Evolutionary conservation across 1,140 invertebrate species (phyloP).

Genomic region (Polypedilum pembai): DNA sequence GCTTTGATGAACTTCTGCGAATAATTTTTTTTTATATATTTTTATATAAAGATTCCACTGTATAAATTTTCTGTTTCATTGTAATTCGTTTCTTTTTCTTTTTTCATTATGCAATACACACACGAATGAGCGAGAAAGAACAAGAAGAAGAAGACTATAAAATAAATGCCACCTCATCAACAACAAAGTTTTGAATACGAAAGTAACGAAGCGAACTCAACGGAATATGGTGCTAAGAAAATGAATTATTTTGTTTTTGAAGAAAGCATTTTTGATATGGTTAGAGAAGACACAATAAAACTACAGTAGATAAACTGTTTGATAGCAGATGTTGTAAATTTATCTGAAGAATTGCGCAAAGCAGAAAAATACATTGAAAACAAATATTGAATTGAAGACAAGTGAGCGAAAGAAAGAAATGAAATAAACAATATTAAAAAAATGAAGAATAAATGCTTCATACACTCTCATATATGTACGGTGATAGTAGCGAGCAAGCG

Average conservation of each 20-base stretch:
- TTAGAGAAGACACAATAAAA: neutral
- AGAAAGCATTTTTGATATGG: neutral
- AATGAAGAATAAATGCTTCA: neutral
- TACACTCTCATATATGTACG: neutral
- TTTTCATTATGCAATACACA: conserved; percentile 18
- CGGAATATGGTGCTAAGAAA: neutral
- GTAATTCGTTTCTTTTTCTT: neutral
- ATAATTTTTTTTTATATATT: too few species aligned
- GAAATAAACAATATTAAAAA: neutral
- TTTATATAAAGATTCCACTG: too few species aligned
- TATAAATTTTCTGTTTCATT: too few species aligned
- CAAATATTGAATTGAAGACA: neutral
- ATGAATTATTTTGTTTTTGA: neutral
- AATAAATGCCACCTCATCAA: conserved; percentile 16
- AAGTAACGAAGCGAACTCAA: neutral
- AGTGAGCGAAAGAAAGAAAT: too few species aligned
- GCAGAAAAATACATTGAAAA: neutral
- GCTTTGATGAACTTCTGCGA: neutral
- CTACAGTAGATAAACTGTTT: neutral
- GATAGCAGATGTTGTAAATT: neutral
- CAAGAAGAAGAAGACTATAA: neutral
- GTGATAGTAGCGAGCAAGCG: neutral
- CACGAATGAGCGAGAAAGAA: neutral
- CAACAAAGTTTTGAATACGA: neutral
- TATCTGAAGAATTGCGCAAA: too few species aligned